Evolutionary conservation across 2,888 invertebrate species (phyloP), one percentile per base, ranked within the genome.

Genomic region (Athetis lepigone): DNA sequence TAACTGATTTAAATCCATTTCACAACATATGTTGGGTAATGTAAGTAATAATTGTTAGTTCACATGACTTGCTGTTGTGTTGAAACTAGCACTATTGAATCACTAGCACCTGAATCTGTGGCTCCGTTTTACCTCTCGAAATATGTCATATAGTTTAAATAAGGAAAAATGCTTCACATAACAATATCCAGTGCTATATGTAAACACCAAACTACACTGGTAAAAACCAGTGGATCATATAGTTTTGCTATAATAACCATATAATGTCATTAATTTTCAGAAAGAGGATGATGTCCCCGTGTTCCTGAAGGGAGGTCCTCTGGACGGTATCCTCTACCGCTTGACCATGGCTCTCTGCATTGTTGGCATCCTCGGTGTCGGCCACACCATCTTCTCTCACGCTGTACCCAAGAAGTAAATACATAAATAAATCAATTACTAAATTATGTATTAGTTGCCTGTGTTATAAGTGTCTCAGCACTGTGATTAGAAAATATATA

Each of bases 281-380:
- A 91, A 92, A 88, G 95, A 96, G 6, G 95, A 96, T 89, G 96
- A 95, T 68, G 80, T 94, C 4, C 96, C 96, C 0, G 93, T 96
- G 3, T 95, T 95, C 90, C 85, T 96, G 79, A 96, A 96, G 85
- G 95, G 95, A 27, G 96, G 96, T 49, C 88, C 95, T 1, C 57
- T 88, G 7, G 96, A 96, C 72, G 91, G 79, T 66, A 75, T 96
- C 13, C 81, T 96, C 56, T 94, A 93, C 82, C 92, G 93, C 23
- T 49, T 93, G 11, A 95, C 95, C n/a, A 67, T 93, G 84, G 85
- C 86, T 49, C 86, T 95, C 47, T 92, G 94, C 65, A 73, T 91
- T 33, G 66, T 90, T 13, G 95, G 94, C 6, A 57, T 95, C 0
- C 19, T 82, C 60, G 92, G 93, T 36, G 83, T 94, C 2, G 92